A percentile compares a stretch with the other conserved stretches of the same genome.
phyloP scores from a whole-genome alignment of 1,140 invertebrate genomes.

The Zaprionus tsacasi region DNA sequence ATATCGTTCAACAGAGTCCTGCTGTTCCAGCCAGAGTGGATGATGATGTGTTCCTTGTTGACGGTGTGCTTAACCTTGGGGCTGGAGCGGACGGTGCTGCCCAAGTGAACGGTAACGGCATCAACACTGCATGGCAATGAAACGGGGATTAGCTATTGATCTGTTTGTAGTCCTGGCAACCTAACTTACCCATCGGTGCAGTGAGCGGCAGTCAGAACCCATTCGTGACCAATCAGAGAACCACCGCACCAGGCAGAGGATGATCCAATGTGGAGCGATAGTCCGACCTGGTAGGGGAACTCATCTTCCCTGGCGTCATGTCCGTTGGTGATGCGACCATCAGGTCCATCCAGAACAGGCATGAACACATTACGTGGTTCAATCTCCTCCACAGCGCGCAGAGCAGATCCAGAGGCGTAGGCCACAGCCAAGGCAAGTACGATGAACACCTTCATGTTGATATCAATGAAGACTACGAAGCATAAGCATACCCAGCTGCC shows the following conservation, averaged over 20 bases:
- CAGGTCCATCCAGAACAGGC: conserved; percentile 45
- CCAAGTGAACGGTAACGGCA: conserved; percentile 60
- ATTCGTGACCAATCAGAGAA: conserved; percentile 85
- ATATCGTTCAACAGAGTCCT: conserved; percentile 85
- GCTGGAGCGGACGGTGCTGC: conserved; percentile 52
- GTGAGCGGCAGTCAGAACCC: conserved; percentile 87
- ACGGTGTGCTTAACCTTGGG: conserved; percentile 70
- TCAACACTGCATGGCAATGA: conserved; percentile 46
- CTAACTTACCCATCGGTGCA: conserved; percentile 84
- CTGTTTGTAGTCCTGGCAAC: background rate
- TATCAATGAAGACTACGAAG: conserved; percentile 50
- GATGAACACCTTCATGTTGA: conserved; percentile 74
- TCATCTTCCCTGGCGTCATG: conserved; percentile 64
- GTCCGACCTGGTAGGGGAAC: conserved; percentile 83
- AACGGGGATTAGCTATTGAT: background rate
- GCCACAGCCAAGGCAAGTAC: conserved; percentile 73
- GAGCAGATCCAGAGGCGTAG: conserved; percentile 59
- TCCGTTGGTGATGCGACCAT: conserved; percentile 81
- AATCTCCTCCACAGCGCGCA: conserved; percentile 28
- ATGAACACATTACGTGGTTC: conserved; percentile 42
- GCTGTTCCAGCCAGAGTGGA: conserved; percentile 84
- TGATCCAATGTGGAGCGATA: conserved; percentile 65
- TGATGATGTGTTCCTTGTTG: conserved; percentile 55
- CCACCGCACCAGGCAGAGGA: conserved; percentile 85
- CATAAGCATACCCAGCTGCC: background rate